Evolutionary conservation across 2,113 vertebrate species (phyloP), one percentile per base, ranked within the genome.

Genomic region (Gadus chalcogrammus): DNA sequence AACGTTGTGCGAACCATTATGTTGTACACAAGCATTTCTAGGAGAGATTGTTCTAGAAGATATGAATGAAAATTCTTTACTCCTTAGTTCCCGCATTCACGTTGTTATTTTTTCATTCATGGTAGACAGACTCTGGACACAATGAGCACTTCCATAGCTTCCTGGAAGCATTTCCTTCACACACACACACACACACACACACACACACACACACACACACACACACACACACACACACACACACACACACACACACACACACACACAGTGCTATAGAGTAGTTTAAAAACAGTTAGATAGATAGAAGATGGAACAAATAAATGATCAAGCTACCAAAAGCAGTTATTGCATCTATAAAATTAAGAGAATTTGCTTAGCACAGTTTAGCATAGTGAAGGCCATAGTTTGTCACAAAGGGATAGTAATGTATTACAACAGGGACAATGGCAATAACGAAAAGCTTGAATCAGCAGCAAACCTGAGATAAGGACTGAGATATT

Each of bases 91-190:
- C 75, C 73, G 28, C 75, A 62, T 83, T 79, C 81, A 79, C 60
- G 73, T 85, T 63, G 67, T 64, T 62, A 78, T 68, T 73, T 71
- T 67, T 65, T 22, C 48, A 7, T 61, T 78, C 78, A 65, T 8
- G 64, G 22, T 15, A 4, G 20, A 72, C 78, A 89, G 83, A 87
- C 83, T 82, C 71, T 73, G 48, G 20, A 72, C 78, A 89, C 84
- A 87, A 84, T 82, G 72, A 74, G 48, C 20, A 64, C 61, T 82
- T 84, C 75, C 78, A 53, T 80, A 27, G 15, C 73, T 85, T 88
- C 85, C 87, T 81, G 71, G 52, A 61, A 63, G 31, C 67, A 15
- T 64, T 81, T 83, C 82, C 85, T 80, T 64, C 64, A 52, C n/a
- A 42, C 9, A 64, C 63, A 64, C 67, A 71, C 13, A 12, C 38